Base-by-base conservation (phyloP, 2,888 invertebrate genomes). In the Drosophila fulvimacula region DNA sequence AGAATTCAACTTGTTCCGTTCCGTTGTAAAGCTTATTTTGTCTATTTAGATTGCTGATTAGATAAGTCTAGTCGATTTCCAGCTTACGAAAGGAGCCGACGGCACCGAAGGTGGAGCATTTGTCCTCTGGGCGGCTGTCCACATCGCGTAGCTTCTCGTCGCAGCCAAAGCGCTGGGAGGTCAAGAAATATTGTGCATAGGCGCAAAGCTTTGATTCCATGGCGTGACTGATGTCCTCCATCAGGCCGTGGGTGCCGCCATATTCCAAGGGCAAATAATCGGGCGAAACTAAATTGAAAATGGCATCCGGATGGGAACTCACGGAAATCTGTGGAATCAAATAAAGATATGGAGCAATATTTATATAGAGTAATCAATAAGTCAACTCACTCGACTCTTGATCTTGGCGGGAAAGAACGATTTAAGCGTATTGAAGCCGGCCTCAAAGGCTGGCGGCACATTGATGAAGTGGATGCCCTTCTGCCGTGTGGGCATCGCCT, bases 381-480 rank as follows among this genome's bases (percentile, higher is more conserved):
- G 9, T 3, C 7, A 88, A 90, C 93, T 91, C 91, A 95, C 95
- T 82, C 95, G 92, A 68, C 93, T 94, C 79, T 93, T 94, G 77
- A 95, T 92, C 91, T 95, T 95, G 34, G 94, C 94, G 24, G 94
- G 94, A 84, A 95, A 92, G 81, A 95, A 94, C n/a, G 93, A 89
- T 78, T 93, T 94, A 32, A 95, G 91, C 24, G 95, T 91, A 34
- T 93, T 92, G 77, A 94, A 95, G 0, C 94, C 93, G 0, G 93
- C 92, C 79, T 95, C 95, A 76, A 95, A 95, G 2, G 94, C 93
- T 0, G 93, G 51, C 0, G 95, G 94, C 1, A 94, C 93, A 89
- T 95, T 95, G 32, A 95, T 91, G 24, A 95, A 94, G 83, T 95
- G 94, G 63, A 94, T 93, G 32, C 94, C 94, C 82, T 94, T 94